Conservation (phyloP, 2,888 invertebrate genomes). For the Nudaria mundana region DNA sequence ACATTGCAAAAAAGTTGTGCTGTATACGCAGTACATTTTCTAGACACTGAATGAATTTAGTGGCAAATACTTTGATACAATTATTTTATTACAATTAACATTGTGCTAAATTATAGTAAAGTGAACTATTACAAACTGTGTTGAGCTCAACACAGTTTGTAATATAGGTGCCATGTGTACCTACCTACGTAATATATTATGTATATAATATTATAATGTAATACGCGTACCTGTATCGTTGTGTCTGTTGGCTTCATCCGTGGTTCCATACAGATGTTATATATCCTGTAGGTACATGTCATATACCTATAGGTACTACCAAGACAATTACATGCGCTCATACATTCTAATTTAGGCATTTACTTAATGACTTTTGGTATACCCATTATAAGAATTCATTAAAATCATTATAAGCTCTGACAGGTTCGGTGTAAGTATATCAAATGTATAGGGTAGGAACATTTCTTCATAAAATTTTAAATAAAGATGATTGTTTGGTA, state of each 20-base stretch:
- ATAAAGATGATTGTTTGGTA: neutral
- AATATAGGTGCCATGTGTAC: neutral
- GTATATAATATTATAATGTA: no score
- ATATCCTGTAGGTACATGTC: no score
- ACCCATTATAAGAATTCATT: neutral
- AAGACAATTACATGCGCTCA: neutral
- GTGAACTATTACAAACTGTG: no score
- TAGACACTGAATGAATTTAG: no score
- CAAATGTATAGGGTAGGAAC: neutral
- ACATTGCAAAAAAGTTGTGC: neutral
- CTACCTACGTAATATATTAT: no score
- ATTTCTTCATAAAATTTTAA: neutral
- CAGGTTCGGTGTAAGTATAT: neutral
- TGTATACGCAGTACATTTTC: no score
- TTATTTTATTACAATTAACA: no score
- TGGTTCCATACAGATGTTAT: neutral
- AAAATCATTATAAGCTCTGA: neutral
- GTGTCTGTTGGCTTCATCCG: neutral
- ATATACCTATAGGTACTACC: neutral
- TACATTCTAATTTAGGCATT: neutral
- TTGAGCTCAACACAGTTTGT: no score
- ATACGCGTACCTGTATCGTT: slow-evolving; percentile 16
- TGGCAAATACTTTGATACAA: no score
- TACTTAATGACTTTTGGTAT: neutral
- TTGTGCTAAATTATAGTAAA: no score